phyloP scores from a whole-genome alignment of 2,888 invertebrate genomes.

The Hypsopygia costalis region DNA sequence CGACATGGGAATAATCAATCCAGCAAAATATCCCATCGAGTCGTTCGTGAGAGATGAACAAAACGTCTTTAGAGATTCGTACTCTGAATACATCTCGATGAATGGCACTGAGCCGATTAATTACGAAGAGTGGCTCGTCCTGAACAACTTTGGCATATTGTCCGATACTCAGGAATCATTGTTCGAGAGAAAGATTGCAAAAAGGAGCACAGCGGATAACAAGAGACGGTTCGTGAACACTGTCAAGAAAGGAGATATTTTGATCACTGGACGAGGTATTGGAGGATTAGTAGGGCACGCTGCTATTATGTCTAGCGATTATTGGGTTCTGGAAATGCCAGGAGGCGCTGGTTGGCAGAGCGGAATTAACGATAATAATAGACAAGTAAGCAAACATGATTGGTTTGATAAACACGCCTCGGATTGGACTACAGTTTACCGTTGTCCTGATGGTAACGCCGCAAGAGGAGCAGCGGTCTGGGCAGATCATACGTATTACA shows the following conservation, averaged over 20 bases:
- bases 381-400: slow-evolving; percentile 37
- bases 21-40: slow-evolving; percentile 48
- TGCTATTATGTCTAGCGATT: slow-evolving; percentile 48
- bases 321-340: slow-evolving; percentile 50
- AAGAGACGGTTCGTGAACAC: slow-evolving; percentile 45
- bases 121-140: slow-evolving; percentile 54
- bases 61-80: slow-evolving; percentile 47
- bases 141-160: slow-evolving; percentile 54
- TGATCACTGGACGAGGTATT: slow-evolving; percentile 35
- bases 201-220: slow-evolving; percentile 41
- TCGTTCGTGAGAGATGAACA: slow-evolving; percentile 45
- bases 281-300: slow-evolving; percentile 47
- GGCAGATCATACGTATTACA: slow-evolving; percentile 46
- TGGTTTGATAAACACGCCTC: slow-evolving; percentile 47
- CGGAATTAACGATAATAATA: slow-evolving; percentile 44
- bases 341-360: slow-evolving; percentile 36
- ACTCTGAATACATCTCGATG: slow-evolving; percentile 32
- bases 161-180: slow-evolving; percentile 50
- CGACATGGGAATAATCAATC: slow-evolving; percentile 54
- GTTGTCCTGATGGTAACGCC: slow-evolving; percentile 32
- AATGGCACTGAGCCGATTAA: slow-evolving; percentile 39
- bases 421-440: slow-evolving; percentile 49
- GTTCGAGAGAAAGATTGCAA: slow-evolving; percentile 44
- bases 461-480: slow-evolving; percentile 40
- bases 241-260: slow-evolving; percentile 45